phyloP scores from a whole-genome alignment of 2,888 invertebrate genomes.

The Subacronicta megacephala region DNA sequence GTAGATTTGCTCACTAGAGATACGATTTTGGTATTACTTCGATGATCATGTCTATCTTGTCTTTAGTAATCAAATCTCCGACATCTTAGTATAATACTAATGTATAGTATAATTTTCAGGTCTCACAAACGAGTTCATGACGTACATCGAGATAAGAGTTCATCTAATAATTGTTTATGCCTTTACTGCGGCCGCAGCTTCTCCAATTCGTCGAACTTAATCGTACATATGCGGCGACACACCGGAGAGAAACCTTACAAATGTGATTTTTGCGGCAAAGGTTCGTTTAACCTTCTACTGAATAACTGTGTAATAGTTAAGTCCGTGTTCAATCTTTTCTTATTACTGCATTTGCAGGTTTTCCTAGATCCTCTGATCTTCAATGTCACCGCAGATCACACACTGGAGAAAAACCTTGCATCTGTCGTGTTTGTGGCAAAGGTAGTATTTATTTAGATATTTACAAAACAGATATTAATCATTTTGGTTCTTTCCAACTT shows the following conservation, averaged over 20 bases:
- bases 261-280: slow-evolving; percentile 90
- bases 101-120: slow-evolving; percentile 61
- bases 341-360: slow-evolving; percentile 81
- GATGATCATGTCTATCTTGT: too few relatives aligned
- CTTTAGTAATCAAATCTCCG: too few relatives aligned
- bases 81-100: slow-evolving; percentile 5
- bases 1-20: too few relatives aligned
- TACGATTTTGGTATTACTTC: too few relatives aligned
- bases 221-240: slow-evolving; percentile 92
- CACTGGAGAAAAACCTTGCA: slow-evolving; percentile 90
- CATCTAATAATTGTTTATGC: slow-evolving; percentile 86
- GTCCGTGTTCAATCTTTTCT: slow-evolving; percentile 16
- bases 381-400: slow-evolving; percentile 90
- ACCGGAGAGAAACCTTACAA: slow-evolving; percentile 92
- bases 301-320: slow-evolving; percentile 12
- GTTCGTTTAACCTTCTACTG: slow-evolving; percentile 60
- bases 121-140: slow-evolving; percentile 90
- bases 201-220: slow-evolving; percentile 90
- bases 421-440: slow-evolving; percentile 85
- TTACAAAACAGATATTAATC: too few relatives aligned
- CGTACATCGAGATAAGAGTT: slow-evolving; percentile 69
- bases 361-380: slow-evolving; percentile 91
- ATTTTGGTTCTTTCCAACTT: too few relatives aligned
- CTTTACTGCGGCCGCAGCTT: slow-evolving; percentile 90
- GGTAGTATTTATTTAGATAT: slow-evolving; percentile 62